These are phyloP conservation scores for Promerops cafer DNA, from an alignment of 2,113 vertebrate genomes.

Conservation along the genomic window DNA sequence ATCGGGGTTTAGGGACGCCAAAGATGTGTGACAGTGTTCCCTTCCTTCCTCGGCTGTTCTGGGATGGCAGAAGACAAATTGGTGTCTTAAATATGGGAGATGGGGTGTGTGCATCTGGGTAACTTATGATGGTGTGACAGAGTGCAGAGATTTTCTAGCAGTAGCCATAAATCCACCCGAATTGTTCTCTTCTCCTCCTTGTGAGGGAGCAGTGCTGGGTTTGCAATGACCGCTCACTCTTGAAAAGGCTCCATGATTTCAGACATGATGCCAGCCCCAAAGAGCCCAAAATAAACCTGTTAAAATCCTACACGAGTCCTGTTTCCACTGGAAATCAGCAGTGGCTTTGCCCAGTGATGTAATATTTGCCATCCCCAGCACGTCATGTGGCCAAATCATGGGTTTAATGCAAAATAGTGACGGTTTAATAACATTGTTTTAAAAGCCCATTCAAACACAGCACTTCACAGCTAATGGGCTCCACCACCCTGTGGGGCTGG, in stretches of 20 bases:
- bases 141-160: background rate
- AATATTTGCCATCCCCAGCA: background rate
- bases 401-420: background rate
- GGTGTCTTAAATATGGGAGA: background rate
- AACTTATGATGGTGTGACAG: background rate
- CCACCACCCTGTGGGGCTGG: background rate
- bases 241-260: background rate
- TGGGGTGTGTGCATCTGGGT: background rate
- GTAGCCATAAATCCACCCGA: background rate
- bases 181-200: background rate
- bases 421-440: background rate
- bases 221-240: background rate
- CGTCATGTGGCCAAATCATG: background rate
- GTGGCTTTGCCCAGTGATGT: background rate
- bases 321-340: background rate
- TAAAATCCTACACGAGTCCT: background rate
- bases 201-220: background rate
- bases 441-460: background rate
- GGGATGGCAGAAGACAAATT: background rate
- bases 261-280: background rate
- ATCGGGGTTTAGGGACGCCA: accelerated
- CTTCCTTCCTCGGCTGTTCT: background rate
- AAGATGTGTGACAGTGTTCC: accelerated
- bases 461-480: background rate
- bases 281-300: background rate